Evolutionary conservation across 2,888 invertebrate species (phyloP).

Genomic region (Conus canariensis): DNA sequence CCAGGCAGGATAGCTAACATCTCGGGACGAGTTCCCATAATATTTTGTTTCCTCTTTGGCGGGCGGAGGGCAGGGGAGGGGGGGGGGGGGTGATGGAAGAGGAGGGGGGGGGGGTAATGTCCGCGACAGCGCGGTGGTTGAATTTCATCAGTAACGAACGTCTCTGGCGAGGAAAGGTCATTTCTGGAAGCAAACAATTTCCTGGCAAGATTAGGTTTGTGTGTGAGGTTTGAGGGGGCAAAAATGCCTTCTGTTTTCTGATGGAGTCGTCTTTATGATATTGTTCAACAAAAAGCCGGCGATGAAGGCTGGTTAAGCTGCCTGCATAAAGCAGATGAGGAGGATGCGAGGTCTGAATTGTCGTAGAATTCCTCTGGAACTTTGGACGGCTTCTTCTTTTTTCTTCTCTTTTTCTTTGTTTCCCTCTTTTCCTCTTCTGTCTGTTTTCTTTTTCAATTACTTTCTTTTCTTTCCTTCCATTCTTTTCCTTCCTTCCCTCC

Average conservation of each 20-base stretch:
- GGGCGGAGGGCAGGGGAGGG: neutral
- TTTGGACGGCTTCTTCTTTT: neutral
- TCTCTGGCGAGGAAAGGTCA: constrained; percentile 11
- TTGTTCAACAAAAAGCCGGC: neutral
- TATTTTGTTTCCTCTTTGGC: constrained; percentile 31
- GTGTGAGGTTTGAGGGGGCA: neutral
- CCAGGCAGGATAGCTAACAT: constrained; percentile 15
- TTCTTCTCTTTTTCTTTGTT: neutral
- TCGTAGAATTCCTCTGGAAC: neutral
- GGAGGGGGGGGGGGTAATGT: no score
- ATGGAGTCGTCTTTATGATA: constrained; percentile 8
- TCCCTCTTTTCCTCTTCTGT: neutral
- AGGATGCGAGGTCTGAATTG: neutral
- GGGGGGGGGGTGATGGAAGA: neutral
- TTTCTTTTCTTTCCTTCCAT: neutral
- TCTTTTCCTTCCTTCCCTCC: neutral
- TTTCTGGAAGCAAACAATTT: constrained; percentile 26
- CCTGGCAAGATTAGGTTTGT: neutral
- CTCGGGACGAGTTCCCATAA: constrained; percentile 29
- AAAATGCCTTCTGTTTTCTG: constrained; percentile 20
- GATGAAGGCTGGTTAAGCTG: neutral
- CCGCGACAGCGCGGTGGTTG: constrained; percentile 15
- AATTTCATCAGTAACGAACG: constrained; percentile 1
- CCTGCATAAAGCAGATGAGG: neutral
- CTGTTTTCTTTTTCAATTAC: neutral